Percentiles rank a stretch among this genome's conserved stretches.
Conservation (phyloP, 2,797 vertebrate species). For the Triplophysa yarkandensis region DNA sequence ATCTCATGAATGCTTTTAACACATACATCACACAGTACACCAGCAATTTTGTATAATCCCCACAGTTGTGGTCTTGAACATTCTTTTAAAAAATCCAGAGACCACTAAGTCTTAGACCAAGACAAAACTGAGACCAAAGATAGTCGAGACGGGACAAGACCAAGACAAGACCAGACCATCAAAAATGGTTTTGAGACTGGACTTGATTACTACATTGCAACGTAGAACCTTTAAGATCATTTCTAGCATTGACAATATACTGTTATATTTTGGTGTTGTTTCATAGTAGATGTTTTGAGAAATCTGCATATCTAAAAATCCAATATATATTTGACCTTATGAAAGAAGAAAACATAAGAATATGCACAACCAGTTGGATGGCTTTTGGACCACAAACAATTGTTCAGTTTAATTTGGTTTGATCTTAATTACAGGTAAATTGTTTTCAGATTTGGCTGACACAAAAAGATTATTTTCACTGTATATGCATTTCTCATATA, state of each 20-base stretch:
- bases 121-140: no score
- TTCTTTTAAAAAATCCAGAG: no score
- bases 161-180: no score
- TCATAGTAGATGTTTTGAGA: conserved; percentile 5
- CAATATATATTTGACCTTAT: background rate
- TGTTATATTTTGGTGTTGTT: background rate
- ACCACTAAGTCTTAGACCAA: no score
- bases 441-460: background rate
- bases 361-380: no score
- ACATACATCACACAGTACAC: no score
- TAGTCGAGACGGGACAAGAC: no score
- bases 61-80: no score
- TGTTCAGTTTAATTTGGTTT: background rate
- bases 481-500: background rate
- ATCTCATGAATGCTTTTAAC: no score
- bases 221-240: background rate
- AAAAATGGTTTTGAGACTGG: no score
- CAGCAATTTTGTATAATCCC: no score
- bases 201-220: no score
- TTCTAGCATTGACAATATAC: background rate
- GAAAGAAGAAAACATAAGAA: background rate
- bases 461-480: background rate
- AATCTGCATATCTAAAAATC: background rate
- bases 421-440: background rate
- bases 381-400: background rate